phyloP scores from a whole-genome alignment of 2,797 vertebrate genomes.

The Lagocephalus sceleratus region DNA sequence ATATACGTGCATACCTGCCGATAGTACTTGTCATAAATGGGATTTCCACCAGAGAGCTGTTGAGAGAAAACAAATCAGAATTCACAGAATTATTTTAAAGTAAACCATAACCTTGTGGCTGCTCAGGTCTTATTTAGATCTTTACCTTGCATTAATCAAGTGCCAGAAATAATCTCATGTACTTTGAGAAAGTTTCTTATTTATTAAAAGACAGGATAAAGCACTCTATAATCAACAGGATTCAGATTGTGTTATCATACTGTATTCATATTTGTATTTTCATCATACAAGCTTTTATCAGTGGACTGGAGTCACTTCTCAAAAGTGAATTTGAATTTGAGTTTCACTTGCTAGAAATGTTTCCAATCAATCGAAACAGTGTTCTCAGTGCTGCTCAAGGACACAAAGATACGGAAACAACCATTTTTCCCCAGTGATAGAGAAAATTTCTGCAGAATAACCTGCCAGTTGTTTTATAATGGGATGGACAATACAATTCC shows the following conservation, averaged over 20 bases:
- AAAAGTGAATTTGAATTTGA: too few species aligned
- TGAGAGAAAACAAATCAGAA: slow-evolving; percentile 16
- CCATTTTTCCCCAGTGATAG: background rate
- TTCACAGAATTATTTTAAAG: background rate
- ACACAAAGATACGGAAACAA: background rate
- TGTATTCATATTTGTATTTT: too few species aligned
- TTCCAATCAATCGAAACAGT: too few species aligned
- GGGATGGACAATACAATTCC: slow-evolving; percentile 27
- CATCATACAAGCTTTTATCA: too few species aligned
- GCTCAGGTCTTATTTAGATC: background rate
- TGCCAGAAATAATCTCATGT: too few species aligned
- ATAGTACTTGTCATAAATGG: slow-evolving; percentile 94
- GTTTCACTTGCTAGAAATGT: too few species aligned
- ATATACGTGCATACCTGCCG: slow-evolving; percentile 81
- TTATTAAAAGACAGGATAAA: too few species aligned
- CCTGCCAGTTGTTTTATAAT: slow-evolving; percentile 7
- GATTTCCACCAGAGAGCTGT: slow-evolving; percentile 92
- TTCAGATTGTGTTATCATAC: too few species aligned
- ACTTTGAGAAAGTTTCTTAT: too few species aligned
- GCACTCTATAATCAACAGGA: too few species aligned
- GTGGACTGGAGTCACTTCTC: too few species aligned
- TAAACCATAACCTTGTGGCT: background rate
- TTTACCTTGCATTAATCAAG: too few species aligned
- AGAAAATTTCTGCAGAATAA: slow-evolving; percentile 17
- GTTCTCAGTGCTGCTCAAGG: background rate